Evolutionary conservation across 2,888 invertebrate species (phyloP).

Genomic region (Pyrgus malvae): DNA sequence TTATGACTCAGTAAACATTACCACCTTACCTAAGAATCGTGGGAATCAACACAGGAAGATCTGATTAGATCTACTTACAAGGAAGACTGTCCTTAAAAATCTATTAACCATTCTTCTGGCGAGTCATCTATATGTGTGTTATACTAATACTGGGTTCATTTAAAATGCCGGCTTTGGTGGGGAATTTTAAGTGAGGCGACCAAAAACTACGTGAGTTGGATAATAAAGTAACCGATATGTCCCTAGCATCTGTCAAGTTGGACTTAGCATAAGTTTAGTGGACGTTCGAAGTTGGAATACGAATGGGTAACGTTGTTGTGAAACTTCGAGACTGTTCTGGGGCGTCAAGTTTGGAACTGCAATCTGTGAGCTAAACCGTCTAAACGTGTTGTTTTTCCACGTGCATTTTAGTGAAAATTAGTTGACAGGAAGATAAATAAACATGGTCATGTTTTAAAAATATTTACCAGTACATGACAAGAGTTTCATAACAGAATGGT

Average conservation of each 20-base stretch:
- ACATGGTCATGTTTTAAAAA: no score
- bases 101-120: slow-evolving; percentile 45
- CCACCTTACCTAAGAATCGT: slow-evolving; percentile 19
- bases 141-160: slow-evolving; percentile 56
- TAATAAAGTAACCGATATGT: slow-evolving; percentile 38
- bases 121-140: slow-evolving; percentile 46
- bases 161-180: slow-evolving; percentile 64
- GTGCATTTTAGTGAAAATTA: no score
- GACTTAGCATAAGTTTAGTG: slow-evolving; percentile 24
- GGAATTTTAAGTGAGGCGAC: slow-evolving; percentile 70
- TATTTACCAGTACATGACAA: no score
- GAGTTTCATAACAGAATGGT: no score
- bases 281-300: slow-evolving; percentile 12
- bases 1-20: neutral
- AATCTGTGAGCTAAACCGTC: no score
- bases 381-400: no score
- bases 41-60: slow-evolving; percentile 39
- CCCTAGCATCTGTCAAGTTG: slow-evolving; percentile 24
- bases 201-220: slow-evolving; percentile 63
- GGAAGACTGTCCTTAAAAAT: slow-evolving; percentile 31
- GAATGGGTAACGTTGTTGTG: neutral
- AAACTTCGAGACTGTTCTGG: neutral
- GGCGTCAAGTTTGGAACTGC: no score
- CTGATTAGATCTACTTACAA: slow-evolving; percentile 41
- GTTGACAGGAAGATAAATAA: no score